Base-by-base conservation (phyloP, 2,797 vertebrate genomes). In the Gymnothorax javanicus region DNA sequence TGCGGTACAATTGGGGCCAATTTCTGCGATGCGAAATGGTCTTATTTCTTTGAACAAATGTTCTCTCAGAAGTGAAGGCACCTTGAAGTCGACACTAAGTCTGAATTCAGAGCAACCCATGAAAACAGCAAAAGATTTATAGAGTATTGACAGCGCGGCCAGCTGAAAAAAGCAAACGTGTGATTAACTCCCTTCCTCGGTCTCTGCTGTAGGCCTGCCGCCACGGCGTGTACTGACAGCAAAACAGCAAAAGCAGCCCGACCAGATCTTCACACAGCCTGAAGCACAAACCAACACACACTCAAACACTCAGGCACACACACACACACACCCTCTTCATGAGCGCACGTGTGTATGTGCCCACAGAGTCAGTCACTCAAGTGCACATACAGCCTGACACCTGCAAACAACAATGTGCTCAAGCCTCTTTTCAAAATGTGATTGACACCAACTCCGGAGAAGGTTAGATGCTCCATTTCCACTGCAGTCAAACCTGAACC, bases 201-300 rank as follows among this genome's bases (percentile, higher is more conserved):
- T 33, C 54, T 27, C 43, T 82, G 59, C 50, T 43, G 6, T 6
- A 67, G 7, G 33, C 52, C 79, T 57, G 11, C 62, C 12, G 60
- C 27, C n/a, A 33, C 25, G 54, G 67, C 20, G 4, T 13, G 33
- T 11, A 25, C 9, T 64, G 33, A 54, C 43, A 83, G 33, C 27
- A 9, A 59, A 11, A 25, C 23, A 25, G 64, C 58, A 7, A 87
- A 86, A 67, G 60, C 79, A 69, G 62, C 54, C 52, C 8, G 73
- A 83, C 86, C 62, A n/a, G 79, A 86, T 82, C 43, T 17, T 57
- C 23, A 15, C n/a, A 57, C 12, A 43, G 25, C 81, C 79, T 83
- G 79, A 1, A 73, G 62, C 27, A 15, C 54, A 79, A 4, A 82
- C 79, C 56, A 12, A 33, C 77, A 81, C 50, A 81, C 50, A 57